These are phyloP conservation scores for Macroglossus sobrinus DNA, from an alignment of 2,113 vertebrate species.

Conservation along the genomic window DNA sequence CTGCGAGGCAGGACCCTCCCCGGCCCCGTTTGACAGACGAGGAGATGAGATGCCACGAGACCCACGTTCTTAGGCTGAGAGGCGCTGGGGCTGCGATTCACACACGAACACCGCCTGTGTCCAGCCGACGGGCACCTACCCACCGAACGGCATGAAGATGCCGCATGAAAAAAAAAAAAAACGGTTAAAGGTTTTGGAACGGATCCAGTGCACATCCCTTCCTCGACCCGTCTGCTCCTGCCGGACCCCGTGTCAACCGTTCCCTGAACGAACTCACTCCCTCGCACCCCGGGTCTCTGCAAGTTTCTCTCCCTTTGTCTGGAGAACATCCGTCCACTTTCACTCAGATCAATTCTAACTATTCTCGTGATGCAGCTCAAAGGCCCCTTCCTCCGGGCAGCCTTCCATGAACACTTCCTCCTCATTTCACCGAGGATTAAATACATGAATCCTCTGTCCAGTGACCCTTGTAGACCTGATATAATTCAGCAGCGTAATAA, in stretches of 20 bases:
- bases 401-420: neutral
- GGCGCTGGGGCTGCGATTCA: neutral
- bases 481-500: neutral
- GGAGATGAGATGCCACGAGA: neutral
- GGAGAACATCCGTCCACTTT: neutral
- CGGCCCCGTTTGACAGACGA: neutral
- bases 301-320: neutral
- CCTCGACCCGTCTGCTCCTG: neutral
- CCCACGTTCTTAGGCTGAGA: neutral
- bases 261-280: accelerated
- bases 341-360: neutral
- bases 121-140: neutral
- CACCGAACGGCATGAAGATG: neutral
- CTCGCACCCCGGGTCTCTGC: neutral
- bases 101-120: neutral
- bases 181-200: neutral
- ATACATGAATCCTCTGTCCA: neutral
- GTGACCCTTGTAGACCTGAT: neutral
- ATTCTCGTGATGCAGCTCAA: neutral
- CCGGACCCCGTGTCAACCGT: neutral
- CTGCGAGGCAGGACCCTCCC: neutral
- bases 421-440: neutral
- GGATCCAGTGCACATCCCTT: neutral
- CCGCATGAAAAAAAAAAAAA: neutral
- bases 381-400: neutral